Evolutionary conservation across 2,113 vertebrate species (phyloP).

Genomic region (Carettochelys insculpta): DNA sequence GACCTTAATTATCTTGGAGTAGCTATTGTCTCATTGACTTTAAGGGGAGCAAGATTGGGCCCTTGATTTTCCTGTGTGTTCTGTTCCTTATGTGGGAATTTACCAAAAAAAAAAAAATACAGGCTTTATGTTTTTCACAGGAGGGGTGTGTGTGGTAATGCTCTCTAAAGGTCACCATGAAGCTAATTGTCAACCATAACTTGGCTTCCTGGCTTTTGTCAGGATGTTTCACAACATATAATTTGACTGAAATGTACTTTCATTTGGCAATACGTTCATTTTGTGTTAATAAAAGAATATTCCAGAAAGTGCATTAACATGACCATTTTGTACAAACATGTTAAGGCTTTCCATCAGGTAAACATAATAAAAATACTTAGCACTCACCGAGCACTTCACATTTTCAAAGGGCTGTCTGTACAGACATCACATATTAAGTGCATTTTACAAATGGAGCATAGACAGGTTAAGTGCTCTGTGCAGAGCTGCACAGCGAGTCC

Average conservation of each 20-base stretch:
- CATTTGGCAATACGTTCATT: not conserved
- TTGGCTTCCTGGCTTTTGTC: not conserved
- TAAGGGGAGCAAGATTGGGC: not conserved
- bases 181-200: not conserved
- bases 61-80: not conserved
- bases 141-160: not conserved
- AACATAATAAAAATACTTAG: conserved; percentile 59
- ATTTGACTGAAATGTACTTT: not conserved
- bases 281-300: conserved; percentile 47
- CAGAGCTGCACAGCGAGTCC: not conserved
- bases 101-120: not conserved
- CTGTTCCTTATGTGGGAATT: not conserved
- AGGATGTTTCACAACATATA: not conserved
- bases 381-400: conserved; percentile 53
- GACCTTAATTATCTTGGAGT: not conserved
- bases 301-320: conserved; percentile 61
- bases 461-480: conserved; percentile 44
- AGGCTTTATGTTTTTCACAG: not conserved
- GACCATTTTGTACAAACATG: conserved; percentile 37
- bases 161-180: not conserved
- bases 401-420: conserved; percentile 51
- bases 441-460: conserved; percentile 53
- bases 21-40: not conserved
- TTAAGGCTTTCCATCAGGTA: conserved; percentile 43
- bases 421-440: conserved; percentile 64